These are phyloP conservation scores for Telenomus remus DNA, from an alignment of 1,140 invertebrate genomes.

Conservation along the genomic window DNA sequence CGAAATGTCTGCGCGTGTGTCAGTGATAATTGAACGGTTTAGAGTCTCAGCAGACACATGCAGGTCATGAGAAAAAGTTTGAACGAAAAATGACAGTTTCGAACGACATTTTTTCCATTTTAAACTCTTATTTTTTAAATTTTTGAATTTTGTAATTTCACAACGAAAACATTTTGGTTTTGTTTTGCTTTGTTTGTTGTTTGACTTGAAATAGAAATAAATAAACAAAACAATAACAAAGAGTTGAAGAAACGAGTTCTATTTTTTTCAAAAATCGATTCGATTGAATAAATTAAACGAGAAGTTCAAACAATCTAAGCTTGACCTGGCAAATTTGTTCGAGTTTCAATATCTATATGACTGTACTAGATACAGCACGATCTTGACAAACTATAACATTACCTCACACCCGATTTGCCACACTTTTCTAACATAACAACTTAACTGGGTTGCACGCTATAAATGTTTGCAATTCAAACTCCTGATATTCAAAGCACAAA, in stretches of 20 bases:
- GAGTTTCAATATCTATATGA: constrained; percentile 23
- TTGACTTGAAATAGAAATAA: no score
- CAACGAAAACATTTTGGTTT: no score
- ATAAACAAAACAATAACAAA: no score
- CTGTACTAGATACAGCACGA: constrained; percentile 33
- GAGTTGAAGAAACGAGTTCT: not conserved
- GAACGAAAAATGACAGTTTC: constrained; percentile 26
- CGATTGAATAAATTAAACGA: no score
- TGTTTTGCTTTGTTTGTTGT: no score
- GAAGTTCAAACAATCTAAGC: not conserved
- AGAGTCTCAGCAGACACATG: constrained; percentile 1
- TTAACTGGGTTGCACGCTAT: constrained; percentile 22
- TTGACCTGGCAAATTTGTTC: constrained; percentile 31
- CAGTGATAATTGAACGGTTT: constrained; percentile 32
- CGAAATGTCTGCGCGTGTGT: constrained; percentile 6
- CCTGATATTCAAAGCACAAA: constrained; percentile 7
- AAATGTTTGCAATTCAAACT: constrained; percentile 24
- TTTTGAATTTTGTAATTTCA: no score
- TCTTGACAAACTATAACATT: constrained; percentile 40
- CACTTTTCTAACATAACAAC: constrained; percentile 16
- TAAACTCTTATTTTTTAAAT: not conserved
- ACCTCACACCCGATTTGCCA: constrained; percentile 23
- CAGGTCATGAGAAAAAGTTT: constrained; percentile 29
- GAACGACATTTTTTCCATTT: not conserved
- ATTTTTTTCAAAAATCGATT: not conserved